These are phyloP conservation scores for Protosalanx chinensis DNA, from an alignment of 2,797 vertebrate species.

Conservation along the genomic window DNA sequence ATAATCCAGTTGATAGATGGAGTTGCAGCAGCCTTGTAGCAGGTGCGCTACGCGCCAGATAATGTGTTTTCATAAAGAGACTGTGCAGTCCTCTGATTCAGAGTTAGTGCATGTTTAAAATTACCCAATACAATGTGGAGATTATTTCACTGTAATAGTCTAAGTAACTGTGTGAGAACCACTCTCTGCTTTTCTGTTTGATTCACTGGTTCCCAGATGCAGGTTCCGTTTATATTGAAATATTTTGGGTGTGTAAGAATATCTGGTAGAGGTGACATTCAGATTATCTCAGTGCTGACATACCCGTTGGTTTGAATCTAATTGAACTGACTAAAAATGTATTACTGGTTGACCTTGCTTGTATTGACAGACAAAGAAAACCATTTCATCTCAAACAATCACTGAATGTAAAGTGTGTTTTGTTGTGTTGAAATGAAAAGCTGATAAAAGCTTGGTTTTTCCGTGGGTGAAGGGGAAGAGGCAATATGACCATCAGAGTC, in stretches of 20 bases:
- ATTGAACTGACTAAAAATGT: conserved; percentile 32
- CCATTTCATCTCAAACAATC: conserved; percentile 46
- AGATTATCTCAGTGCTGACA: conserved; percentile 32
- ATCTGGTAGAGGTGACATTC: conserved; percentile 30
- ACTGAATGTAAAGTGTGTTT: conserved; percentile 43
- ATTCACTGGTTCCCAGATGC: conserved; percentile 15
- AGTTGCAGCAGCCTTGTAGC: conserved; percentile 41
- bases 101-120: conserved; percentile 52
- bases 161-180: conserved; percentile 42
- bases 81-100: conserved; percentile 56
- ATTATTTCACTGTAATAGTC: conserved; percentile 41
- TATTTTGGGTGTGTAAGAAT: conserved; percentile 6
- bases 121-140: conserved; percentile 65
- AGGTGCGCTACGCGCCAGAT: conserved; percentile 57
- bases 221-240: background rate
- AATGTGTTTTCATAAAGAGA: conserved; percentile 72
- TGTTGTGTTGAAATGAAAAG: conserved; percentile 47
- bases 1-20: conserved; percentile 67
- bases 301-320: conserved; percentile 20
- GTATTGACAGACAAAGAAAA: conserved; percentile 49
- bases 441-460: conserved; percentile 45
- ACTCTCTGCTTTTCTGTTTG: conserved; percentile 28
- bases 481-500: conserved; percentile 3
- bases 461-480: conserved; percentile 2
- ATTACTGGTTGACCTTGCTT: conserved; percentile 58